Evolutionary conservation across 2,797 vertebrate genomes (phyloP).

Genomic region (Falco peregrinus): DNA sequence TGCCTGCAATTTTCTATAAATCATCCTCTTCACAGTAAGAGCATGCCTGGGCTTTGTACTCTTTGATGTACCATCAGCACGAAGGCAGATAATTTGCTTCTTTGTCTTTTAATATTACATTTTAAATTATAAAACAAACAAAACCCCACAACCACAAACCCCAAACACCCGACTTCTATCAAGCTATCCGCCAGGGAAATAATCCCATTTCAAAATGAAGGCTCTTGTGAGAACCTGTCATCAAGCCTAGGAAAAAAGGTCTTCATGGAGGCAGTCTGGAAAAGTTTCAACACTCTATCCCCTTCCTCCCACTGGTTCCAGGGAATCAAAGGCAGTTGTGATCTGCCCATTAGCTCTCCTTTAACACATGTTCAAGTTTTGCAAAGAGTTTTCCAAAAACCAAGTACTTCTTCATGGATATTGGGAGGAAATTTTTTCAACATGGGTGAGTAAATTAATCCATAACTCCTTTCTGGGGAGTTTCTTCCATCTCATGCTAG

Average conservation of each 20-base stretch:
- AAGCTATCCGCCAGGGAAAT: conserved; percentile 35
- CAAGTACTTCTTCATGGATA: no score
- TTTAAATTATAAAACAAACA: not conserved
- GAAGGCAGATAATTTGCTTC: conserved; percentile 63
- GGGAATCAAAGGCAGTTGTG: no score
- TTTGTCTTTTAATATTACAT: conserved; percentile 63
- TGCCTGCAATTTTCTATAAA: conserved; percentile 68
- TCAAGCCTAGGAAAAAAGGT: not conserved
- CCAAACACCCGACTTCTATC: conserved; percentile 14
- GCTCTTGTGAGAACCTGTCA: not conserved
- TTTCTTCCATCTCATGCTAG: no score
- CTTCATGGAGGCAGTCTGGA: not conserved
- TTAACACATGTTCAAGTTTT: no score
- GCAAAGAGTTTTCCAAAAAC: no score
- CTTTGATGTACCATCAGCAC: conserved; percentile 45
- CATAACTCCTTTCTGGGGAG: no score
- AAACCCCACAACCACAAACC: not conserved
- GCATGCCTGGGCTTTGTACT: conserved; percentile 34
- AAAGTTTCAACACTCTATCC: not conserved
- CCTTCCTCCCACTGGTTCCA: no score
- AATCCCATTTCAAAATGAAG: conserved; percentile 48
- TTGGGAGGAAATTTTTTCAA: no score
- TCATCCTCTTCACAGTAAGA: conserved; percentile 67
- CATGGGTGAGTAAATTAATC: no score
- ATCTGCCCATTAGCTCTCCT: no score